Percentiles rank a stretch among this genome's conserved stretches.
These are phyloP conservation scores for Carapus acus DNA, from an alignment of 2,797 vertebrate species.

Conservation along the genomic window DNA sequence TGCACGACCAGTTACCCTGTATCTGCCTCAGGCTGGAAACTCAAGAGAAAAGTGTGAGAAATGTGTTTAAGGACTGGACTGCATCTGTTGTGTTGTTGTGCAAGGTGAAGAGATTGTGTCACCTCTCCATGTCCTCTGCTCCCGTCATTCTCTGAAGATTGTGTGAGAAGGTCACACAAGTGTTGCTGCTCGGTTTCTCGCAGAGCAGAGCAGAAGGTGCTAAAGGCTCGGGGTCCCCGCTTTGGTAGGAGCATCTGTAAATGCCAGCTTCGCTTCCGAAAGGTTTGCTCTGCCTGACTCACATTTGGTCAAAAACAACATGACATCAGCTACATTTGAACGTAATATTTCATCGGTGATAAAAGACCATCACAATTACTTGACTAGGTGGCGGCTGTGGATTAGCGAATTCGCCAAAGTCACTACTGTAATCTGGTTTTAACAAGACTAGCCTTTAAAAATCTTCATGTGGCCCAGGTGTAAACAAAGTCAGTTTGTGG, in stretches of 20 bases:
- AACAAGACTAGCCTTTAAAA: too few species aligned
- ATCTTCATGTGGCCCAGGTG: too few species aligned
- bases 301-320: too few species aligned
- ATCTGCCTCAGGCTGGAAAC: conserved; percentile 34
- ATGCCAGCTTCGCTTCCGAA: conserved; percentile 62
- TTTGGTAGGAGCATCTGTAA: conserved; percentile 85
- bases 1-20: conserved; percentile 22
- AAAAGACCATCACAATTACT: too few species aligned
- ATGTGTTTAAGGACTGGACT: background rate
- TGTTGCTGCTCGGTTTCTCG: conserved; percentile 84
- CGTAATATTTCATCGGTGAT: too few species aligned
- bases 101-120: background rate
- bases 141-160: conserved; percentile 46
- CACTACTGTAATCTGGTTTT: too few species aligned
- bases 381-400: too few species aligned
- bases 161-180: conserved; percentile 74
- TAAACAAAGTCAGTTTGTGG: too few species aligned
- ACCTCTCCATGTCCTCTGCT: conserved; percentile 53
- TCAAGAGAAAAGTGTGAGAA: conserved; percentile 28
- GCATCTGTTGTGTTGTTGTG: background rate
- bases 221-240: conserved; percentile 86
- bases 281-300: conserved; percentile 63
- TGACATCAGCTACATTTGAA: too few species aligned
- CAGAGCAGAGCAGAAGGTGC: conserved; percentile 83
- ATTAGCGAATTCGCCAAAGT: too few species aligned